A percentile compares a stretch with the other conserved stretches of the same genome.
These are phyloP conservation scores for Lasioglossum zephyrum DNA, from an alignment of 2,888 invertebrate genomes.

Conservation along the genomic window DNA sequence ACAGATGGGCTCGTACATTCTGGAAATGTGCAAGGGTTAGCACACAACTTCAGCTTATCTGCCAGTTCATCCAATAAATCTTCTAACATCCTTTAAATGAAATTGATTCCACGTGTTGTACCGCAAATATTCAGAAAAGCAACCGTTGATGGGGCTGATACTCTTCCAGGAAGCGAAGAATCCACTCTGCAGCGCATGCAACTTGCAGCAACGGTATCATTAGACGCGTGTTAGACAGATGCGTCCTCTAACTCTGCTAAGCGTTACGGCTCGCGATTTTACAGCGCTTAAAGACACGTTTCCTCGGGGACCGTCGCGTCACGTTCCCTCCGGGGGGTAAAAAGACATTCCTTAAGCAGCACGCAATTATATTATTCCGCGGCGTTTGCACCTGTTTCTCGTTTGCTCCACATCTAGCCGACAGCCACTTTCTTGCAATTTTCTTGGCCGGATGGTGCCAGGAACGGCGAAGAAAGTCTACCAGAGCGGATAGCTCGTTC, in stretches of 20 bases:
- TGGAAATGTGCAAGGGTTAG: neutral
- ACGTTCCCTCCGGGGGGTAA: slow-evolving; percentile 26
- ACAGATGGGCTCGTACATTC: neutral
- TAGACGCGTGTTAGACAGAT: slow-evolving; percentile 22
- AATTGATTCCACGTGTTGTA: neutral
- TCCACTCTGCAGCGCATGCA: neutral
- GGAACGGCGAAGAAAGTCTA: slow-evolving; percentile 28
- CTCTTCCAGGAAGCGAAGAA: neutral
- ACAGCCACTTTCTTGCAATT: slow-evolving; percentile 56
- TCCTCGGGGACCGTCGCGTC: slow-evolving; percentile 11
- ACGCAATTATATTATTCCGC: slow-evolving; percentile 63
- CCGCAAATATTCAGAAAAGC: neutral
- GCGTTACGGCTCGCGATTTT: slow-evolving; percentile 38
- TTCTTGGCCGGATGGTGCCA: slow-evolving; percentile 22
- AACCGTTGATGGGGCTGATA: neutral
- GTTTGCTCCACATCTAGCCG: slow-evolving; percentile 35
- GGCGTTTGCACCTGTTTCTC: slow-evolving; percentile 50
- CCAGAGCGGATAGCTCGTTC: neutral
- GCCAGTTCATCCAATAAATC: neutral
- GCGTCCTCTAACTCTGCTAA: slow-evolving; percentile 3
- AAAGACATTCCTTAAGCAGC: slow-evolving; percentile 58
- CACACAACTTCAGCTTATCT: neutral
- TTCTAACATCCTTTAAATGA: neutral
- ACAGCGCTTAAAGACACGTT: slow-evolving; percentile 47
- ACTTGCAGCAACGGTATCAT: neutral